These are phyloP conservation scores for Drosophila biarmipes DNA, from an alignment of 1,140 invertebrate genomes.

Conservation along the genomic window DNA sequence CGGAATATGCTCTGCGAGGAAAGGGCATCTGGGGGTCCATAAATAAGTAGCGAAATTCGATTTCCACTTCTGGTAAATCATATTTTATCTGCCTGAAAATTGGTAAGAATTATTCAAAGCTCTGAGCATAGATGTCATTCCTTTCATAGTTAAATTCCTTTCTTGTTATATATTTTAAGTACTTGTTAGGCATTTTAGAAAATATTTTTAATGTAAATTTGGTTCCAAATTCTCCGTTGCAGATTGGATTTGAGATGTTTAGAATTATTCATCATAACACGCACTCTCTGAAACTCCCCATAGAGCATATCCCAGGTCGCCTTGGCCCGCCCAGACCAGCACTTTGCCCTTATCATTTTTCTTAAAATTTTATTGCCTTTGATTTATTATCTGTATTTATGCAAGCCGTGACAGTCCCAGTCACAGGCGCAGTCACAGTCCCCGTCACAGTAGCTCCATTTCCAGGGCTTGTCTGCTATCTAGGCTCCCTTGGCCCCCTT, in stretches of 20 bases:
- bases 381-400: conserved; percentile 77
- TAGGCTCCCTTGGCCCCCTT: conserved; percentile 4
- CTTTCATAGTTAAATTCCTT: not conserved
- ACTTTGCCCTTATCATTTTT: conserved; percentile 34
- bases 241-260: too few relatives aligned
- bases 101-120: not conserved
- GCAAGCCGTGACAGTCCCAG: conserved; percentile 36
- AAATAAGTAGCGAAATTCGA: conserved; percentile 21
- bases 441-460: conserved; percentile 5
- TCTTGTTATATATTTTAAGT: too few relatives aligned
- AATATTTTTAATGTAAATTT: too few relatives aligned
- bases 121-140: not conserved
- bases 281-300: not conserved
- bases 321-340: conserved; percentile 2
- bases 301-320: conserved; percentile 21
- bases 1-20: conserved; percentile 2
- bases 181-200: too few relatives aligned
- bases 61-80: conserved; percentile 17
- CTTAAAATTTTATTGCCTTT: conserved; percentile 63
- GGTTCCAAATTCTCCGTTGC: too few relatives aligned
- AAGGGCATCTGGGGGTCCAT: conserved; percentile 24
- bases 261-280: not conserved
- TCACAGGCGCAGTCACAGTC: conserved; percentile 18
- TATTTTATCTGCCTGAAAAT: conserved; percentile 2
- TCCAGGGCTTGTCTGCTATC: conserved; percentile 14